Evolutionary conservation across 2,888 invertebrate species (phyloP), one percentile per base, ranked within the genome.

Genomic region (Melieria crassipennis): DNA sequence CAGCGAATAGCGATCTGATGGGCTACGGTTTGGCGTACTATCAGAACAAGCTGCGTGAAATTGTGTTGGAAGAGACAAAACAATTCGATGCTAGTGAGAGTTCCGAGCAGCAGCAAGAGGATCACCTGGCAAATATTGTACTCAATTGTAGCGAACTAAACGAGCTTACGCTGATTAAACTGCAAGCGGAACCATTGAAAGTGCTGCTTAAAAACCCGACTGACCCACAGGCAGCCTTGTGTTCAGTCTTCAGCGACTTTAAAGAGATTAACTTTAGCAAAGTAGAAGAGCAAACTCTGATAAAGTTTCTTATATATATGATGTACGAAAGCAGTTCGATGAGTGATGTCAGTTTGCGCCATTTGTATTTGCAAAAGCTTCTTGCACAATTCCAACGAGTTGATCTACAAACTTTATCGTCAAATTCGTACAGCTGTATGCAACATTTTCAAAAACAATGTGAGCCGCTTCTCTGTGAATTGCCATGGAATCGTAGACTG

Each of bases 311-410:
- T 5, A 70, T 89, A 42, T 82, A 87, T 13, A 84, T 88, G 62
- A 79, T 89, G 58, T 89, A 88, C 72, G 88, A 88, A 76, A 77
- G 78, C 1, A 86, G 88, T 30, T 80, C 87, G 0, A 69, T 81
- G 5, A 78, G 79, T 1, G 88, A 89, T 69, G 75, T 83, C 0
- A 73, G 80, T 5, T 64, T 87, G 43, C 82, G 89, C 52, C 78
- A 83, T 73, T 71, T 81, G 4, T 83, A 84, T 71, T 46, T 86
- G 7, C 71, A 82, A 42, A 70, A 80, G 16, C 61, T 70, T 9
- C 66, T 69, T 52, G 6, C 52, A 9, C 52, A 6, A 1, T 30
- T 30, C 30, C 30, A 30, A 30, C 30, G 30, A 30, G 30, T 57
- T 0, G 63, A 71, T 1, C 64, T 82, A 11, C 70, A 72, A 11